These are phyloP conservation scores for silkworm (Bombyx mori) DNA, from an alignment of 1,140 invertebrate genomes.

Conservation along the genomic window DNA sequence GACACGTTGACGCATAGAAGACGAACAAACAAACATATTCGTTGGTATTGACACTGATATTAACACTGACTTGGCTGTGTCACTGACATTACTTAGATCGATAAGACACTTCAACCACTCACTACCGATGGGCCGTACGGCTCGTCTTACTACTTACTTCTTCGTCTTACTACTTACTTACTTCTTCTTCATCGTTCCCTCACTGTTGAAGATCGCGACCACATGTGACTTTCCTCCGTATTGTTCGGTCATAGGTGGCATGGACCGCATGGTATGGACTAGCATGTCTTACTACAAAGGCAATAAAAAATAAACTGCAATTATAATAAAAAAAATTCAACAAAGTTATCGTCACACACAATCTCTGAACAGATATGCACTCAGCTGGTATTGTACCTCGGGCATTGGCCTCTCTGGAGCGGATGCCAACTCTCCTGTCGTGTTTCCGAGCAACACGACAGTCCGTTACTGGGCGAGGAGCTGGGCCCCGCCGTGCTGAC, in stretches of 20 bases:
- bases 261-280: no score
- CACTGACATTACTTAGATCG: no score
- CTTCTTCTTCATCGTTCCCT: no score
- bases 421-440: conserved; percentile 80
- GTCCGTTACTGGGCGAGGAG: conserved; percentile 78
- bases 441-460: conserved; percentile 94
- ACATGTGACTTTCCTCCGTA: no score
- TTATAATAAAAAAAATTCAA: background rate
- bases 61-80: no score
- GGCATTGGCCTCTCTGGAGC: conserved; percentile 88
- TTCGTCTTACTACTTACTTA: background rate
- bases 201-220: no score
- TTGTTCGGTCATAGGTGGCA: no score
- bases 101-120: no score
- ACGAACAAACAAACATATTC: no score
- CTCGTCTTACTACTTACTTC: background rate
- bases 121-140: no score
- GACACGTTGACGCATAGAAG: no score
- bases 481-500: conserved; percentile 84
- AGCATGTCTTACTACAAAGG: background rate
- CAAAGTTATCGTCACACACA: background rate
- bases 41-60: no score
- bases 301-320: background rate
- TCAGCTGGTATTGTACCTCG: conserved; percentile 89
- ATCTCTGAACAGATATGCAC: conserved; percentile 77